Conservation (phyloP, 2,797 vertebrate species). For the Parotocinclus haroldoi region DNA sequence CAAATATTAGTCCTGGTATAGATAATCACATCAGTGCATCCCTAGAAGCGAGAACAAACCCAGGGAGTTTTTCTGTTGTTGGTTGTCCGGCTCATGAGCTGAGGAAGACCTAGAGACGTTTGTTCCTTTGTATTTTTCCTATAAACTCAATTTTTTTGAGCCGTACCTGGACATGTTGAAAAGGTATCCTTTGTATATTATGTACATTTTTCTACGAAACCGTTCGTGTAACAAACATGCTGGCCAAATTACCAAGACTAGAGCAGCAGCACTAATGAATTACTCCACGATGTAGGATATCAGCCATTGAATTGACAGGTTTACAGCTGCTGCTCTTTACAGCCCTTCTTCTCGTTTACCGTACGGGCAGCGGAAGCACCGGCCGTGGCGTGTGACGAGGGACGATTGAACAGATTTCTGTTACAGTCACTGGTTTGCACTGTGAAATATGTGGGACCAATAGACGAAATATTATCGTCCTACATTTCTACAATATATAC, state of each 20-base stretch:
- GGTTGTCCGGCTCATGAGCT: conserved; percentile 3
- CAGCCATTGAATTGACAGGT: conserved; percentile 68
- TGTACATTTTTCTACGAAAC: conserved; percentile 56
- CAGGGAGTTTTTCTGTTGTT: conserved; percentile 13
- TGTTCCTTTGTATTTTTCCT: conserved; percentile 20
- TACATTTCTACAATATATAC: conserved; percentile 16
- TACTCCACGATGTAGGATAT: conserved; percentile 68
- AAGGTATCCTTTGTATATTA: conserved; percentile 62
- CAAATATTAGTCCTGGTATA: too few relatives aligned
- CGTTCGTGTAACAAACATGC: conserved; percentile 42
- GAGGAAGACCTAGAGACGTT: conserved; percentile 20
- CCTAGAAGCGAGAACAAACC: conserved; percentile 15
- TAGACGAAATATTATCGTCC: conserved; percentile 31
- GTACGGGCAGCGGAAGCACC: conserved; percentile 60
- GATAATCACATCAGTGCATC: too few relatives aligned
- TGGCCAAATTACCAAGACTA: conserved; percentile 49
- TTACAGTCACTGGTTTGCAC: conserved; percentile 60
- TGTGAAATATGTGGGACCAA: conserved; percentile 66
- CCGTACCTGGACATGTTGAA: conserved; percentile 52
- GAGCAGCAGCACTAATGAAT: conserved; percentile 59
- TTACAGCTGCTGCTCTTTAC: conserved; percentile 65
- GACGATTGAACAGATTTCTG: conserved; percentile 50
- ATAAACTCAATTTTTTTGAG: conserved; percentile 28
- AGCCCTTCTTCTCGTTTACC: conserved; percentile 57
- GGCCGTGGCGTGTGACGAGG: conserved; percentile 56